Base-by-base conservation (phyloP, 2,888 invertebrate species). In the Athalia cordata region DNA sequence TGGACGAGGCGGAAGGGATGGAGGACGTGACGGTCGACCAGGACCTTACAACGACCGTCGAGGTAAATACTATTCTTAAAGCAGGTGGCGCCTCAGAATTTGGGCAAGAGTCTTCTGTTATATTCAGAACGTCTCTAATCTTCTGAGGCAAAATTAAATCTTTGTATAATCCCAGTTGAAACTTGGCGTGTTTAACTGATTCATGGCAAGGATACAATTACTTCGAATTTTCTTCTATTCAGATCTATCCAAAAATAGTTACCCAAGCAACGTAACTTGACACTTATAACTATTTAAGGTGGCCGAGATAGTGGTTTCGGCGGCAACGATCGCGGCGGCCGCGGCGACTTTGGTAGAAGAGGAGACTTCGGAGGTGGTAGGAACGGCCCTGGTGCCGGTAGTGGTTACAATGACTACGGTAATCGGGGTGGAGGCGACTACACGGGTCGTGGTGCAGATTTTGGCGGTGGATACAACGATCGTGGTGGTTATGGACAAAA, bases 1-100 rank as follows among this genome's bases (percentile, higher is more conserved):
- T 65, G 92, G 92, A 43, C 91, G 92, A 82, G 91, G 90, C 86
- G 91, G 90, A 81, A 86, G 90, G 80, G 90, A 90, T 81, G 89
- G 91, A 84, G 90, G 91, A 81, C 90, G 91, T 85, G 92, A 90
- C 83, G 89, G 89, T 83, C 89, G 90, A 82, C 89, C 89, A 80
- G 90, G 90, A 83, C 90, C 90, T 82, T 89, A 90, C 85, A 90
- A 88, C 84, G 90, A 90, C 84, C 88, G 90, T 84, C 87, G 89
- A 85, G 89, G 90, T 88, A 62, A 59, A n/a, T 9, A 50, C 50
- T 29, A 29, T 11, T 7, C n/a, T 15, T 6, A 3, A 67, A 13
- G 6, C 6, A 3, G 6, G 50, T 29, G 4, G 49, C 1, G 75
- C 75, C 75, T 75, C 50, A 52, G 64, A 75, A 61, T 62, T 62